Base-by-base conservation (phyloP, 1,140 invertebrate species). In the Scaptomyza montana region DNA sequence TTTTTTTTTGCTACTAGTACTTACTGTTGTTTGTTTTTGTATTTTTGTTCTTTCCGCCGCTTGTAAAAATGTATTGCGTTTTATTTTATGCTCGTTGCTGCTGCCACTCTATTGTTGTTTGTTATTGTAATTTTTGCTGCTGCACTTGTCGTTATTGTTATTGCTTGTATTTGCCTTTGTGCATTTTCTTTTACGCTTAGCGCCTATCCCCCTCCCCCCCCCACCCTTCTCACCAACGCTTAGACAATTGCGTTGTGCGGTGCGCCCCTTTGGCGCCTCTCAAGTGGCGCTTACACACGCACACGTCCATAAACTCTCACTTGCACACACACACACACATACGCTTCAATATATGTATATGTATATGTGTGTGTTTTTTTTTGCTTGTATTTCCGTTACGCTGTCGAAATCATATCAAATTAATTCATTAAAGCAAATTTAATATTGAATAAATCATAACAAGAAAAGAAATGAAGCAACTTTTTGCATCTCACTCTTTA, bases 351-450 rank as follows among this genome's bases (percentile, higher is more conserved):
- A 16, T 16, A 16, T 16, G 16, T 39, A 61, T 45, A 51, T 10
- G 16, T 9, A 36, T 41, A 49, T n/a, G 30, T 33, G 30, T 33
- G 2, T 33, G 30, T 47, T 5, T 46, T 9, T 47, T 1, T 46
- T 9, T 13, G 13, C n/a, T n/a, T 28, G n/a, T 60, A 54, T 66
- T 70, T 77, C 64, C 74, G 61, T 80, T 80, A 70, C 74, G 61
- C 61, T 77, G 81, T 87, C 56, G 71, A 73, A 87, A 81, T 78
- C 55, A 82, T 82, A 87, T 82, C 78, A 87, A 79, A 87, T 89
- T 87, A 87, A 87, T 87, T 87, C 82, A 87, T 87, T 81, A 82
- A 77, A 60, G 66, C 76, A 72, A 87, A 87, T 80, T 87, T 71
- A 87, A 87, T 87, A 76, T 87, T 78, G 77, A 79, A 87, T 87